Base-by-base conservation (phyloP, 64 coral and sea anemone species). In the Anthopleura sola region DNA sequence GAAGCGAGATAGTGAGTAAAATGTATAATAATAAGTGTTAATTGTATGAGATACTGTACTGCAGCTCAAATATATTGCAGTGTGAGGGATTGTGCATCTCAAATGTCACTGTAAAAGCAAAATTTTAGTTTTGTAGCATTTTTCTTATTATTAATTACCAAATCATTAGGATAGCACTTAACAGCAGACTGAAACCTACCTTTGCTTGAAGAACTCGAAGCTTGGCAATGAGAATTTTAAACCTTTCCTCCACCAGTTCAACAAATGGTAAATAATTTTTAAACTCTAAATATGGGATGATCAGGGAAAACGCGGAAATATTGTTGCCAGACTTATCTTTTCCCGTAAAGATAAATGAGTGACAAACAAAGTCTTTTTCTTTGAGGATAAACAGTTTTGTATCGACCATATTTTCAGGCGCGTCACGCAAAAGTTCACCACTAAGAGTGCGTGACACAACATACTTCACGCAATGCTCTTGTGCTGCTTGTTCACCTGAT, bases 191-290 rank as follows among this genome's bases (percentile, higher is more conserved):
- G 21, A 34, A 23, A 20, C 36, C 39, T 92, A 99, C 96, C 96
- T 99, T 99, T 34, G 93, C 88, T 87, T 94, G 96, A 29, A 99
- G 76, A 62, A 99, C 96, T 44, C 90, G 82, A 37, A 92, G 54
- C 85, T 92, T 92, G 18, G 85, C 90, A 40, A 92, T 87, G 33
- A 92, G 80, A 48, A 92, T 87, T 79, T 87, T 92, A 29, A 87
- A 60, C 57, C 90, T 71, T 48, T 92, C 90, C 40, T 92, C 90
- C 21, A 87, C 80, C 18, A 92, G 53, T 46, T 92, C 90, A 10
- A 92, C 49, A n/a, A 84, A 84, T 32, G 90, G 90, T 50, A 87
- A 92, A 76, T 87, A 92, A 20, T 37, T 78, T 23, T 87, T 84
- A 18, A 87, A 57, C 48, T 87, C 76, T 8, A 76, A 78, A 57